phyloP scores from a whole-genome alignment of 2,888 invertebrate genomes.

The Labia minor region DNA sequence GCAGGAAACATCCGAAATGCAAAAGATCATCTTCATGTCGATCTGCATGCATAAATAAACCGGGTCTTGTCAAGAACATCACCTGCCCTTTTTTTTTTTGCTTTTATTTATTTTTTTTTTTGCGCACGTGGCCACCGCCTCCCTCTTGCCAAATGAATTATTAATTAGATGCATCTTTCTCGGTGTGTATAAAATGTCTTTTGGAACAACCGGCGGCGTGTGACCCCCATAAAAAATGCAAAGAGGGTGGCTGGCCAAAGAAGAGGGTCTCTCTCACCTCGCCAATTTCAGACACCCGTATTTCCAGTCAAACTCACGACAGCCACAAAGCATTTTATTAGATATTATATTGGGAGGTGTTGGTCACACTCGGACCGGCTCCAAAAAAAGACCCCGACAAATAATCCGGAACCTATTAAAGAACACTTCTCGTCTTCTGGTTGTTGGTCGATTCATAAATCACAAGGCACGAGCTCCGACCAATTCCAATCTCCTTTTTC shows the following conservation, averaged over 20 bases:
- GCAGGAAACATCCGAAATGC: no score
- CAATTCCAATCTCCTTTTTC: no score
- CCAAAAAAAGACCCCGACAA: no score
- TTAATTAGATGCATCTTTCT: background rate
- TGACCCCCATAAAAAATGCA: background rate
- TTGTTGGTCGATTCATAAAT: no score
- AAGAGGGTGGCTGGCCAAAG: no score
- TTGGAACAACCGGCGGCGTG: background rate
- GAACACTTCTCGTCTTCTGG: no score
- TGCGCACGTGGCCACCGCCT: background rate
- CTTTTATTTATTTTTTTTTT: no score
- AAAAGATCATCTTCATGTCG: no score
- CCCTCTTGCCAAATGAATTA: background rate
- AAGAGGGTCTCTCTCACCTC: background rate
- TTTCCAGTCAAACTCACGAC: background rate
- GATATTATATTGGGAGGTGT: background rate
- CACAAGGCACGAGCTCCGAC: no score
- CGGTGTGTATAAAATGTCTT: no score
- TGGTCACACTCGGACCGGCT: background rate
- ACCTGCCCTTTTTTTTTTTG: no score
- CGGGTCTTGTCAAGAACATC: background rate
- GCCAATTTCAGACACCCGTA: constrained; percentile 1
- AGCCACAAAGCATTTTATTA: background rate
- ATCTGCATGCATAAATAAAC: constrained; percentile 18
- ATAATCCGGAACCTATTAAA: no score